A percentile compares a stretch with the other conserved stretches of the same genome.
These are phyloP conservation scores for Trachelus tabidus DNA, from an alignment of 2,888 invertebrate genomes.

Conservation along the genomic window DNA sequence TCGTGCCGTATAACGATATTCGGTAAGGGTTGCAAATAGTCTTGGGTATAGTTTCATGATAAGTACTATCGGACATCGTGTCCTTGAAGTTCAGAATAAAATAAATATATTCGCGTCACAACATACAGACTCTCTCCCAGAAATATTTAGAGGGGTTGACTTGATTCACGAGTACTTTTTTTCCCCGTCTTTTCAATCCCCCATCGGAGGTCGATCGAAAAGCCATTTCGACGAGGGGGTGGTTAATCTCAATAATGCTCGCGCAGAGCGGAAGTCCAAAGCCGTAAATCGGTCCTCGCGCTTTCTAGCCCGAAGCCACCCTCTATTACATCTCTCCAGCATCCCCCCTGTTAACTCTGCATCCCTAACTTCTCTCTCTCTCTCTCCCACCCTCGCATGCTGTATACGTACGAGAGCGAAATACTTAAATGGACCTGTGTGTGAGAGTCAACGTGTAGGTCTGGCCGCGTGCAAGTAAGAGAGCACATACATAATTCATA, in stretches of 20 bases:
- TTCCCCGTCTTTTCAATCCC: neutral
- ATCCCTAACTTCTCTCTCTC: conserved; percentile 9
- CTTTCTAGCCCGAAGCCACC: conserved; percentile 26
- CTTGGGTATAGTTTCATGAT: neutral
- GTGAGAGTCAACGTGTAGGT: neutral
- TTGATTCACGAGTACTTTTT: neutral
- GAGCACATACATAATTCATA: conserved; percentile 57
- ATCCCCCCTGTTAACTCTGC: conserved; percentile 8
- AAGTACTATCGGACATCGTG: neutral
- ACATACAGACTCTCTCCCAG: neutral
- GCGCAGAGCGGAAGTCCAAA: conserved; percentile 54
- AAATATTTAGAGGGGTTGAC: neutral
- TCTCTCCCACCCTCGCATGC: neutral
- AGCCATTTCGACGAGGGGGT: conserved; percentile 41
- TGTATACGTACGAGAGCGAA: neutral
- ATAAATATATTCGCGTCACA: conserved; percentile 1
- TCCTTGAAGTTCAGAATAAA: neutral
- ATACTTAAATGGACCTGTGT: neutral
- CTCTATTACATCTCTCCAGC: neutral
- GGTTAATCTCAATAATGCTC: conserved; percentile 64
- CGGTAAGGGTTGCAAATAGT: neutral
- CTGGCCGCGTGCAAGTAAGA: conserved; percentile 42
- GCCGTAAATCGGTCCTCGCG: conserved; percentile 56
- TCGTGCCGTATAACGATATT: conserved; percentile 7
- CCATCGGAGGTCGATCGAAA: conserved; percentile 42